Evolutionary conservation across 2,113 vertebrate genomes (phyloP), one percentile per base, ranked within the genome.

Genomic region (Sula dactylatra): DNA sequence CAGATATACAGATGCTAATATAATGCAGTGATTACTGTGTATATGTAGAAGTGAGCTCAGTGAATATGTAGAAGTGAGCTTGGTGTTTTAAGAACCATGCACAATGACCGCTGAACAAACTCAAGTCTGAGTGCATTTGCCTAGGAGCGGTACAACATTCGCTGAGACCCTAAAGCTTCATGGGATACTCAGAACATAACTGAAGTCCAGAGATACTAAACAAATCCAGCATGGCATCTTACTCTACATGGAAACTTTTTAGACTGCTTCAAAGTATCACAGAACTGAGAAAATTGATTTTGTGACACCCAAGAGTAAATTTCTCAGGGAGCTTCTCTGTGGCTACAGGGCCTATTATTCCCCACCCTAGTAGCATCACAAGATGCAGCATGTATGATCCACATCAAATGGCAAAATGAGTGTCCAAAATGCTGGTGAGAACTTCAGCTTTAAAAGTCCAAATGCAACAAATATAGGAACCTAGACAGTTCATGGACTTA

Each of bases 1-100:
- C 96, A 82, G 88, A 93, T 95, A 93, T 25, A 77, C 77, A 95
- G 94, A 96, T 40, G 27, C 88, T 88, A 88, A 69, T 59, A 97
- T 90, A 96, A 94, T 27, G 54, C 6, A 13, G 69, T 84, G 88
- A 96, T 94, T 95, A 91, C 52, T 92, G n/a, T 22, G 80, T 86
- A 67, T 85, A 56, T 89, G 42, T n/a, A n/a, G n/a, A n/a, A n/a
- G n/a, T n/a, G n/a, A n/a, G n/a, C 77, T 84, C 56, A 64, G 73
- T 76, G 94, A 91, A 34, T 91, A 95, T 40, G 69, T 61, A 91
- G 74, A 95, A 82, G n/a, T 31, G 54, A 94, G 45, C 54, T 59
- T 67, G 49, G 40, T 77, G 71, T 70, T 92, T 96, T 54, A 86
- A 66, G 50, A 82, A 56, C 34, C 34, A 64, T 17, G 47, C 18